Conservation (phyloP, 2,888 invertebrate species). For the Morpho achilles region DNA sequence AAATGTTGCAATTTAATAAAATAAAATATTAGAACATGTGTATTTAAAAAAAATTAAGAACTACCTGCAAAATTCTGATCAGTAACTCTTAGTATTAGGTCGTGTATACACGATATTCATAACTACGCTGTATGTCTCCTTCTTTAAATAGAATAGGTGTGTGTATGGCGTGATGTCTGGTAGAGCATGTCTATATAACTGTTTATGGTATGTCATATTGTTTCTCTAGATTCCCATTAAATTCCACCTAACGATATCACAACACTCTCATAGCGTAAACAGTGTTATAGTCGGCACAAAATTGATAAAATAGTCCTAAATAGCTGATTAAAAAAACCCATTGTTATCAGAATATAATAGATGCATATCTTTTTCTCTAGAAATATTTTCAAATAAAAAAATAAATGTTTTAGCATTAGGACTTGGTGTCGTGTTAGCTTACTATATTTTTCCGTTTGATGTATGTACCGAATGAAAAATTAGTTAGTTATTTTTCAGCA, state of each 20-base stretch:
- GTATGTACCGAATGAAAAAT: constrained; percentile 16
- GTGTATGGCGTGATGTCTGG: constrained; percentile 52
- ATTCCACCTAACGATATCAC: background rate
- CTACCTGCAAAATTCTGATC: constrained; percentile 32
- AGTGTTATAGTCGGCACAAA: constrained; percentile 50
- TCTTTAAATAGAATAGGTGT: constrained; percentile 54
- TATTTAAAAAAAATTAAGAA: too few relatives aligned
- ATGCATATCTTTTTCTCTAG: constrained; percentile 78
- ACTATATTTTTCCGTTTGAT: constrained; percentile 38
- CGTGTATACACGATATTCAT: too few relatives aligned
- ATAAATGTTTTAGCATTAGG: constrained; percentile 67
- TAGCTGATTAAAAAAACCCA: constrained; percentile 54
- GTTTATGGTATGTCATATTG: constrained; percentile 39
- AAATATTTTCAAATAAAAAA: constrained; percentile 64
- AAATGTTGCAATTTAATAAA: too few relatives aligned
- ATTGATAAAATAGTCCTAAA: constrained; percentile 46
- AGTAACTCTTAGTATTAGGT: constrained; percentile 41
- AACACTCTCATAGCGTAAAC: constrained; percentile 43
- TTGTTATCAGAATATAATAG: constrained; percentile 71
- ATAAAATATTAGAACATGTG: too few relatives aligned
- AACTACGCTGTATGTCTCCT: constrained; percentile 40
- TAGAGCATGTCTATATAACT: constrained; percentile 45
- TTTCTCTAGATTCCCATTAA: background rate
- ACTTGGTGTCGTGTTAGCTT: constrained; percentile 73
- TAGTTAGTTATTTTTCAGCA: constrained; percentile 5